These are phyloP conservation scores for Orius insidiosus DNA, from an alignment of 1,140 invertebrate species.

Conservation along the genomic window DNA sequence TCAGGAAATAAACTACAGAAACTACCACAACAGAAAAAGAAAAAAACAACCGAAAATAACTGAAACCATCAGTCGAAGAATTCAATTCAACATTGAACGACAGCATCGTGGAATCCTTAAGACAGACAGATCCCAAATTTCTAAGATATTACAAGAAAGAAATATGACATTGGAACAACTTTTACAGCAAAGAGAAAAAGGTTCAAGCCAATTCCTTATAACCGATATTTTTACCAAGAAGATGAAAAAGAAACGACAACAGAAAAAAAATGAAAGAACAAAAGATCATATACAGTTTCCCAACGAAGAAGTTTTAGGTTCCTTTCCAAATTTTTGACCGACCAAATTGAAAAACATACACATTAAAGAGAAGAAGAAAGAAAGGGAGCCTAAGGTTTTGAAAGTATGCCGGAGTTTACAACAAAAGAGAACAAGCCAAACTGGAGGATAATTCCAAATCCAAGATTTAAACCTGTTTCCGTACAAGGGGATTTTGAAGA, in stretches of 20 bases:
- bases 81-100: constrained; percentile 25
- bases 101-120: constrained; percentile 40
- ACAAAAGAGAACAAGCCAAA: constrained; percentile 10
- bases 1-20: neutral
- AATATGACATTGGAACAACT: constrained; percentile 65
- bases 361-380: constrained; percentile 2
- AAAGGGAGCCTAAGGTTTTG: constrained; percentile 20
- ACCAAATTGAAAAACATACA: constrained; percentile 5
- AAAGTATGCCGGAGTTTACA: constrained; percentile 20
- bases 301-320: constrained; percentile 14
- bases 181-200: constrained; percentile 52
- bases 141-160: constrained; percentile 40
- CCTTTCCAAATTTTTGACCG: constrained; percentile 16
- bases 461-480: constrained; percentile 13
- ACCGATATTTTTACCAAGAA: constrained; percentile 43
- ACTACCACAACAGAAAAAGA: constrained; percentile 6
- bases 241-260: constrained; percentile 8
- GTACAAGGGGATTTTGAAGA: constrained; percentile 11
- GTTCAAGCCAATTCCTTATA: constrained; percentile 58
- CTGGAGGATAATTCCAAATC: constrained; percentile 15
- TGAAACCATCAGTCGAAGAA: constrained; percentile 2
- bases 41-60: constrained; percentile 4
- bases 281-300: constrained; percentile 14
- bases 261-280: neutral
- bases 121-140: constrained; percentile 28